Base-by-base conservation (phyloP, 2,113 vertebrate genomes). In the Piprites chloris region DNA sequence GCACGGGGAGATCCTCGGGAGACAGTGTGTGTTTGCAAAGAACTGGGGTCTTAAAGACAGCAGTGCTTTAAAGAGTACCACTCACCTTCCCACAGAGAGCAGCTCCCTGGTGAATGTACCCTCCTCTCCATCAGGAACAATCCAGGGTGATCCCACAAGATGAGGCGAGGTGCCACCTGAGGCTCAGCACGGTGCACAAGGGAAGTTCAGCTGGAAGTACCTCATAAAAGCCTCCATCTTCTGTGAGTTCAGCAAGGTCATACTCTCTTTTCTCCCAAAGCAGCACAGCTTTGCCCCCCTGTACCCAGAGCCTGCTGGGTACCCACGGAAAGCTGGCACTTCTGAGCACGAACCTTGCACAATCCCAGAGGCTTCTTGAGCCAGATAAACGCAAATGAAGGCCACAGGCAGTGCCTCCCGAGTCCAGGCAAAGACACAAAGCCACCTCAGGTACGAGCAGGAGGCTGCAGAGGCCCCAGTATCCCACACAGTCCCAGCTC, bases 61-160 rank as follows among this genome's bases (percentile, higher is more conserved):
- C 13, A 26, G 23, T 2, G 9, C 30, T 32, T 16, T 32, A 42
- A 65, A 49, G 32, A 63, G 32, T 41, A 21, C 13, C 47, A 55
- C 72, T 95, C 42, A 85, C 79, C 67, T 71, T 21, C 22, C 2
- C 19, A 5, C 0, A 0, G 49, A 86, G 32, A 76, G 35, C n/a
- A 62, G 42, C 50, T 71, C 42, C 42, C 13, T 0, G 1, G 27
- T 6, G 18, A 82, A 14, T 0, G 0, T 14, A 30, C 49, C 1
- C 1, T 13, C 41, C 14, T 63, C 44, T 24, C 22, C 14, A 1
- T 3, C 14, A 1, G 12, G 46, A 82, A 4, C 61, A 56, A 10
- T 5, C 26, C 67, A 14, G 5, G 0, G 21, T 3, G 10, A n/a
- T 26, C 63, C 26, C 0, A 0, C 4, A 35, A 35, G 55, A 20